phyloP scores from a whole-genome alignment of 2,888 invertebrate genomes.

The Nycteola revayana region DNA sequence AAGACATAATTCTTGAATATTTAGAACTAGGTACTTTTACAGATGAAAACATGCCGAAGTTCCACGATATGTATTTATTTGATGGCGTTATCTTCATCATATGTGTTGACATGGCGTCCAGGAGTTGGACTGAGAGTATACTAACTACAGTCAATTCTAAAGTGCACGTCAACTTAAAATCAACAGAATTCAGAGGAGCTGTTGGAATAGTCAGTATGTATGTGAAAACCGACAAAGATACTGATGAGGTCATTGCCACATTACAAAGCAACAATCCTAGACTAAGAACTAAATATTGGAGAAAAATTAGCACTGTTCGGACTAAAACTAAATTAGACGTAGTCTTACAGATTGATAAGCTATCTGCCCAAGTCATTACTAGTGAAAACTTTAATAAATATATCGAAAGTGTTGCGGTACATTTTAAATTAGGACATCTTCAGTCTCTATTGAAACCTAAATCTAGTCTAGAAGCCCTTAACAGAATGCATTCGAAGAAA shows the following conservation, averaged over 20 bases:
- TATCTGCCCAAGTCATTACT: slow-evolving; percentile 67
- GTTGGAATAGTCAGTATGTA: slow-evolving; percentile 69
- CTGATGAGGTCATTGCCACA: slow-evolving; percentile 52
- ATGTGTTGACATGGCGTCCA: slow-evolving; percentile 51
- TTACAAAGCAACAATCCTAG: slow-evolving; percentile 64
- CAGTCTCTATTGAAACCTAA: slow-evolving; percentile 58
- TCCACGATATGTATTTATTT: slow-evolving; percentile 68
- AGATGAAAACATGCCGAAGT: slow-evolving; percentile 47
- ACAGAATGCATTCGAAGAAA: slow-evolving; percentile 31
- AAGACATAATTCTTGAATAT: slow-evolving; percentile 46
- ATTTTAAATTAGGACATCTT: slow-evolving; percentile 65
- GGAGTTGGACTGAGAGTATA: slow-evolving; percentile 53
- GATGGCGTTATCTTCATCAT: slow-evolving; percentile 73
- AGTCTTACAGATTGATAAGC: slow-evolving; percentile 66
- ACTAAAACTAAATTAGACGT: slow-evolving; percentile 54
- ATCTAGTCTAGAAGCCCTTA: slow-evolving; percentile 47
- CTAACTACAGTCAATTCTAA: slow-evolving; percentile 43
- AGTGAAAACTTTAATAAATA: slow-evolving; percentile 50
- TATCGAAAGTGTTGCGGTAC: slow-evolving; percentile 43
- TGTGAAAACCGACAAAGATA: slow-evolving; percentile 48
- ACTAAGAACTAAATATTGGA: slow-evolving; percentile 67
- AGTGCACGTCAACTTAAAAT: slow-evolving; percentile 49
- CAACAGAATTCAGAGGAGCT: slow-evolving; percentile 70
- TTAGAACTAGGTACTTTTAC: slow-evolving; percentile 34
- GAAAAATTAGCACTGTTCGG: slow-evolving; percentile 57